Conservation (phyloP, 2,113 vertebrate genomes). For the Pterocles burchelli region DNA sequence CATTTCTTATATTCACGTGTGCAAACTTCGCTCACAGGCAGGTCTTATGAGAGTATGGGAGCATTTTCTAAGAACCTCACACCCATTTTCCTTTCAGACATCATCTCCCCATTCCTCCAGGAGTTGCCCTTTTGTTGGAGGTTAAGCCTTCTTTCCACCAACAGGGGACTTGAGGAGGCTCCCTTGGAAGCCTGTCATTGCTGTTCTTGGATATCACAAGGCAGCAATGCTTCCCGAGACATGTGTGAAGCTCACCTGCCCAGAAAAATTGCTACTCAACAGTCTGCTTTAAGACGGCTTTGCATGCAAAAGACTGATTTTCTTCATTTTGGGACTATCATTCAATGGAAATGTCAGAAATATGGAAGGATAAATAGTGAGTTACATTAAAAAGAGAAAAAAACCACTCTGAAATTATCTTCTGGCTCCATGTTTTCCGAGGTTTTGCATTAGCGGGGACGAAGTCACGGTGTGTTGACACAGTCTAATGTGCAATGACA, state of each 20-base stretch:
- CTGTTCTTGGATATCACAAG: neutral
- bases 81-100: neutral
- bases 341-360: slow-evolving; percentile 57
- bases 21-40: neutral
- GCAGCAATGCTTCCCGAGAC: neutral
- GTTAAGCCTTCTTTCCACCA: slow-evolving; percentile 8
- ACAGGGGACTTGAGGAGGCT: neutral
- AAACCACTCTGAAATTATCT: slow-evolving; percentile 46
- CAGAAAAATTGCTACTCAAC: slow-evolving; percentile 6
- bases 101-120: neutral
- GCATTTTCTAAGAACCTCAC: neutral
- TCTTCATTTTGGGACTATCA: slow-evolving; percentile 51
- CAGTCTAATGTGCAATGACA: slow-evolving; percentile 59
- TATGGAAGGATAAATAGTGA: slow-evolving; percentile 52
- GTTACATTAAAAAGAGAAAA: slow-evolving; percentile 50
- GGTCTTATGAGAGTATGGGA: neutral
- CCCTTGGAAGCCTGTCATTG: slow-evolving; percentile 17
- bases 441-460: slow-evolving; percentile 64
- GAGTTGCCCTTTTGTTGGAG: neutral
- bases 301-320: slow-evolving; percentile 61
- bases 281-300: slow-evolving; percentile 50
- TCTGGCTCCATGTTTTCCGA: slow-evolving; percentile 51
- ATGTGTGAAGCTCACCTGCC: slow-evolving; percentile 41
- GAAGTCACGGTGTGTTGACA: slow-evolving; percentile 66
- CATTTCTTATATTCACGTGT: neutral